phyloP scores from a whole-genome alignment of 35 echinoderm and acorn worm genomes.

The Stichopus chloronotus region DNA sequence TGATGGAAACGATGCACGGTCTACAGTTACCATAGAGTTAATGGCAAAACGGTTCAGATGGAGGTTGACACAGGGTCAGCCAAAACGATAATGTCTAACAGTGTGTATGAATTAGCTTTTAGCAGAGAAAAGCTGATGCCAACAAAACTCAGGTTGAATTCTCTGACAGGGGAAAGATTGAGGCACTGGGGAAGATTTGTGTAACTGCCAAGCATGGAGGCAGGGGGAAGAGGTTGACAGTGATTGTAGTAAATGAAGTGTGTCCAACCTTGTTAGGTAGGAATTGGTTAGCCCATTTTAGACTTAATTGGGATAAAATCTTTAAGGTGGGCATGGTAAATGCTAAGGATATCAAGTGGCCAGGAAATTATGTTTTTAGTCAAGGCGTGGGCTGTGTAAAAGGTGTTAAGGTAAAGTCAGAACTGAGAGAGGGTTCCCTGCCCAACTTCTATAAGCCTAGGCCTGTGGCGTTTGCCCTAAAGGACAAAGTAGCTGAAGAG shows the following conservation, averaged over 20 bases:
- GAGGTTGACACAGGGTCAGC: no score
- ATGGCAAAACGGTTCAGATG: neutral
- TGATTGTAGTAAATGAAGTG: neutral
- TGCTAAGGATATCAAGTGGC: neutral
- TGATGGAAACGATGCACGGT: neutral
- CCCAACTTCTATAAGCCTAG: conserved; percentile 39
- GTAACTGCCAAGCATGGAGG: conserved; percentile 6
- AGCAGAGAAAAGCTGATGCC: neutral
- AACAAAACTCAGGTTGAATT: neutral
- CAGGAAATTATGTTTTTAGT: neutral
- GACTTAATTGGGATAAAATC: neutral
- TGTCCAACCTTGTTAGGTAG: neutral
- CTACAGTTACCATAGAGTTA: neutral
- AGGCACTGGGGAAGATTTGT: neutral
- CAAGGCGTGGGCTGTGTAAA: neutral
- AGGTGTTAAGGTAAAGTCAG: conserved; percentile 1
- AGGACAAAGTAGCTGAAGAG: conserved; percentile 38
- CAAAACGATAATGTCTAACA: conserved; percentile 21
- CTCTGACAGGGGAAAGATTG: neutral
- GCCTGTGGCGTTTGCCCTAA: conserved; percentile 55
- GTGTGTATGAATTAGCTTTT: neutral
- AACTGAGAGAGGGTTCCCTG: neutral
- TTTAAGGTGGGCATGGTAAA: neutral
- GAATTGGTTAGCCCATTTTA: neutral
- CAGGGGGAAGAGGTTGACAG: neutral